Percentiles rank a stretch among this genome's conserved stretches.
phyloP scores from a whole-genome alignment of 2,113 vertebrate species.

The Chlorodrepanis virens region DNA sequence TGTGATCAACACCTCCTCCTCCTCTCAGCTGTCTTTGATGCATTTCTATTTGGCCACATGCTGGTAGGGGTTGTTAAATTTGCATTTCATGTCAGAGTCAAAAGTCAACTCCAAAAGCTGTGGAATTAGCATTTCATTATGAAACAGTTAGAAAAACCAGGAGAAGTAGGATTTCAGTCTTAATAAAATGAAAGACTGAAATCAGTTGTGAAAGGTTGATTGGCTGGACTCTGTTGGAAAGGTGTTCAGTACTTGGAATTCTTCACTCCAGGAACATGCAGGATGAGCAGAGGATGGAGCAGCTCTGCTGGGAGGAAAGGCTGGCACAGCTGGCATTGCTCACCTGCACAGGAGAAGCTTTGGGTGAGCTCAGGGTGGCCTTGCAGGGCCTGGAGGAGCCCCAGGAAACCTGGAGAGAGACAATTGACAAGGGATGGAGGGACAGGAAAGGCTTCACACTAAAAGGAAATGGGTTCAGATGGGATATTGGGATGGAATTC shows the following conservation, averaged over 20 bases:
- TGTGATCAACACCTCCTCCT: conserved; percentile 13
- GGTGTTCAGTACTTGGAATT: not conserved
- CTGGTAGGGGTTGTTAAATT: not conserved
- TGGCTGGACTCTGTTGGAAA: not conserved
- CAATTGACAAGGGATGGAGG: fast-evolving
- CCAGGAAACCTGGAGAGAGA: not conserved
- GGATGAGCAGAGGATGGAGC: not conserved
- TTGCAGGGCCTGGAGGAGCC: not conserved
- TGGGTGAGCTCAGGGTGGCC: fast-evolving
- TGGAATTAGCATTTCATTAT: conserved; percentile 10
- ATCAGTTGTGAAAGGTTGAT: not conserved
- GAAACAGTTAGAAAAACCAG: not conserved
- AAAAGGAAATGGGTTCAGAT: fast-evolving
- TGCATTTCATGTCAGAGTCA: not conserved
- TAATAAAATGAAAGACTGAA: not conserved
- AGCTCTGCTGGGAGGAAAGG: not conserved
- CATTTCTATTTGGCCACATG: not conserved
- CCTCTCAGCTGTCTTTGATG: not conserved
- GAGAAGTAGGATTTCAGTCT: not conserved
- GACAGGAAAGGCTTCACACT: not conserved
- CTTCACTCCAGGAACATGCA: not conserved
- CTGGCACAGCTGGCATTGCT: not conserved
- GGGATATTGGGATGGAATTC: fast-evolving
- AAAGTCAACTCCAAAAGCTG: conserved; percentile 18
- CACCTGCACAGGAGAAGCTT: not conserved